Conservation (phyloP, 2,113 vertebrate genomes). For the Addax nasomaculatus region DNA sequence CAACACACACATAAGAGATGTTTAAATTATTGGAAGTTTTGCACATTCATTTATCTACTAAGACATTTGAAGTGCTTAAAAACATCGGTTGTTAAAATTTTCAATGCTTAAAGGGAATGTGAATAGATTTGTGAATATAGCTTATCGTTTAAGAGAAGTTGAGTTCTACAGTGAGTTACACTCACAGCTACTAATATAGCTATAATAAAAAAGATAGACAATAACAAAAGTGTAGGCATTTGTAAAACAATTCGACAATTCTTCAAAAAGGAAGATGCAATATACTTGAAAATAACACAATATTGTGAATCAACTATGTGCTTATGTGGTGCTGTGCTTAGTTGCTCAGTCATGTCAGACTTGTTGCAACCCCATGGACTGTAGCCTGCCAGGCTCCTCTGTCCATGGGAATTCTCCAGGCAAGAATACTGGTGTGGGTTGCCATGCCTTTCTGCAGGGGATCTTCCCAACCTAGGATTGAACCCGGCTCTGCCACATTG, state of each 20-base stretch:
- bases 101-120: neutral
- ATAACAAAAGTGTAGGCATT: neutral
- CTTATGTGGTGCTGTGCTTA: neutral
- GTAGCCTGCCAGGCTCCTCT: neutral
- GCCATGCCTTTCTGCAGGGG: neutral
- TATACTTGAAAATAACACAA: neutral
- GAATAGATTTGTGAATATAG: neutral
- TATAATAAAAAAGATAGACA: neutral
- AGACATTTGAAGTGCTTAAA: neutral
- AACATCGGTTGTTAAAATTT: neutral
- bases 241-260: neutral
- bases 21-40: neutral
- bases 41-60: neutral
- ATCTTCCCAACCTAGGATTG: neutral
- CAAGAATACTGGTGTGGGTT: neutral
- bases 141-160: neutral
- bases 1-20: neutral
- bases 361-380: neutral
- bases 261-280: neutral
- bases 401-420: neutral
- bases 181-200: neutral
- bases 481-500: rapidly evolving
- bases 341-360: neutral
- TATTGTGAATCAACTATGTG: neutral
- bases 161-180: neutral